Evolutionary conservation across 2,888 invertebrate species (phyloP), one percentile per base, ranked within the genome.

Genomic region (Podotricha telesiphe): DNA sequence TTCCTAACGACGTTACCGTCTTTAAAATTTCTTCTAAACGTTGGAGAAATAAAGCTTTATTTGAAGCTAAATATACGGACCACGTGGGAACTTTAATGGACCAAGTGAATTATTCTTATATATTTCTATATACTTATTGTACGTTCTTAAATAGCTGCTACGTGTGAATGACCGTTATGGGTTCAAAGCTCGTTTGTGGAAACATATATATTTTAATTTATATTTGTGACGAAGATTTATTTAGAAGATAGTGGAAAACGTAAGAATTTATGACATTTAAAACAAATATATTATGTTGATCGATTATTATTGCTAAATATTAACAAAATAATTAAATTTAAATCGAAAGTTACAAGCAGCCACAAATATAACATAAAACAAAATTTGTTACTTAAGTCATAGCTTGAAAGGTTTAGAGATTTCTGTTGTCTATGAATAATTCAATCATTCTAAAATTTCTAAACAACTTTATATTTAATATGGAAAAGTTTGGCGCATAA

Each of bases 381-480:
- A 50, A 50, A 3, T 50, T 50, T 13, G 20, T 50, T 50, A 50
- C 20, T 20, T 20, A 50, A 50, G 19, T 11, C 19, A 1, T 19
- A 50, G 19, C 50, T 20, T 1, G 50, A 20, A 50, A 50, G 6
- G 13, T 5, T 20, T 11, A 50, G 50, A 20, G 3, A 20, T 11
- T 50, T 50, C 13, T 19, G 19, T 13, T 19, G 11, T 10, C 13
- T 20, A 50, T 20, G 11, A 20, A 50, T 20, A 20, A 50, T 50
- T 50, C 50, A 50, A 20, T 50, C 50, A 20, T 50, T 50, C 19
- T 50, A 50, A 50, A 50, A 11, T 20, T 50, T 13, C 50, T 50
- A 20, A 20, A 11, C 11, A 13, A 50, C 13, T 19, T 19, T 50
- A 50, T 20, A 50, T 50, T 50, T 50, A 50, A 50, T 20, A 50